These are phyloP conservation scores for Brienomyrus longianalis DNA, from an alignment of 2,113 vertebrate species.

Conservation along the genomic window DNA sequence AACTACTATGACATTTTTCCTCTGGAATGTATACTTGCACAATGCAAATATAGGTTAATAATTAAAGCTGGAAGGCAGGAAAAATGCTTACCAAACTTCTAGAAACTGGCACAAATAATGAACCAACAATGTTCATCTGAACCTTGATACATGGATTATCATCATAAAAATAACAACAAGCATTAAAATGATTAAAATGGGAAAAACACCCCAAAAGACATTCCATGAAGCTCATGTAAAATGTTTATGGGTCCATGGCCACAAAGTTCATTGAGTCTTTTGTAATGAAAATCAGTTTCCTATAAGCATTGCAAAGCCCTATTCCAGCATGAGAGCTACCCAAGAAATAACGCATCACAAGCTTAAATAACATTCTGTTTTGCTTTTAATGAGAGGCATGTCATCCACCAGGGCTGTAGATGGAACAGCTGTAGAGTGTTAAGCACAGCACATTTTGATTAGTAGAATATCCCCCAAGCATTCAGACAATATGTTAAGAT, in stretches of 20 bases:
- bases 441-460: background rate
- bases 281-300: too few species aligned
- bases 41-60: background rate
- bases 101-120: background rate
- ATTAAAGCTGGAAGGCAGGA: background rate
- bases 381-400: background rate
- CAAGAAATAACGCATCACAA: background rate
- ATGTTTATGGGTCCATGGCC: too few species aligned
- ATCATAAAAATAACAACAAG: too few species aligned
- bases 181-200: too few species aligned
- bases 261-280: too few species aligned
- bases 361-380: background rate
- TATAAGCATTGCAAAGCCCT: background rate
- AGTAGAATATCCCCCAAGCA: background rate
- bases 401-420: background rate
- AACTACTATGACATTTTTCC: background rate
- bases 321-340: background rate
- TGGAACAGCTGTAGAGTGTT: background rate
- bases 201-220: too few species aligned
- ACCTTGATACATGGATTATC: background rate
- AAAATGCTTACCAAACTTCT: background rate
- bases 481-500: background rate
- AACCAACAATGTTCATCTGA: background rate
- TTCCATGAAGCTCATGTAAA: too few species aligned
- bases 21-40: background rate